Evolutionary conservation across 2,113 vertebrate species (phyloP).

Genomic region (Esox niger): DNA sequence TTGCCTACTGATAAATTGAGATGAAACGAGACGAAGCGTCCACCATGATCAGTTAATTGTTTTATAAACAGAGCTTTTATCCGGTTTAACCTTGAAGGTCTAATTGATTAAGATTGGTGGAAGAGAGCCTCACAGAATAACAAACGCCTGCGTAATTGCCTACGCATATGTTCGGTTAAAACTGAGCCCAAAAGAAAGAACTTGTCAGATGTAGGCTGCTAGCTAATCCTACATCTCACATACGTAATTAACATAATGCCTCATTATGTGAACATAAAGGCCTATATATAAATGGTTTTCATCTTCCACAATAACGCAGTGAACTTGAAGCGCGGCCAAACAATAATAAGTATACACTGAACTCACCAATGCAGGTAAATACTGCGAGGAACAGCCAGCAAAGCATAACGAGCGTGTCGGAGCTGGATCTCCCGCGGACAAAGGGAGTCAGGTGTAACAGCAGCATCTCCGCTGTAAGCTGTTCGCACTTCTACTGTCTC

Average conservation of each 20-base stretch:
- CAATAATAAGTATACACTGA: conserved; percentile 4
- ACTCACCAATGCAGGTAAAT: conserved; percentile 76
- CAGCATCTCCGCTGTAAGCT: conserved; percentile 52
- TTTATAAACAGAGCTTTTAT: conserved; percentile 9
- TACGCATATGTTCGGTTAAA: not conserved
- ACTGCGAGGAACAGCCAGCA: conserved; percentile 54
- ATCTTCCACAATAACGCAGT: not conserved
- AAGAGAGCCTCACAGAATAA: conserved; percentile 35
- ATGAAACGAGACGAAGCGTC: conserved; percentile 9
- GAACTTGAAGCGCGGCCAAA: not conserved
- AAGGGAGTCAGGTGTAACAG: conserved; percentile 68
- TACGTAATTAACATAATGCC: not conserved
- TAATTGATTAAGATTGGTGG: conserved; percentile 36
- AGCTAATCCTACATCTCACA: not conserved
- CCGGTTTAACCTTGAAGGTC: conserved; percentile 48
- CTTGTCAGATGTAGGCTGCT: not conserved
- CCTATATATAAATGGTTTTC: not conserved
- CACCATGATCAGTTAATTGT: conserved; percentile 9
- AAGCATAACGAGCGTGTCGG: conserved; percentile 52
- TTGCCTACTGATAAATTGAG: not conserved
- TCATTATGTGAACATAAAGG: not conserved
- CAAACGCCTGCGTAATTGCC: conserved; percentile 16
- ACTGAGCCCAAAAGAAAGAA: not conserved
- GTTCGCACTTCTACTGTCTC: conserved; percentile 30
- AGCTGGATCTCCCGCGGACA: conserved; percentile 67